Base-by-base conservation (phyloP, 1,140 invertebrate species). In the Procambarus virginalis region DNA sequence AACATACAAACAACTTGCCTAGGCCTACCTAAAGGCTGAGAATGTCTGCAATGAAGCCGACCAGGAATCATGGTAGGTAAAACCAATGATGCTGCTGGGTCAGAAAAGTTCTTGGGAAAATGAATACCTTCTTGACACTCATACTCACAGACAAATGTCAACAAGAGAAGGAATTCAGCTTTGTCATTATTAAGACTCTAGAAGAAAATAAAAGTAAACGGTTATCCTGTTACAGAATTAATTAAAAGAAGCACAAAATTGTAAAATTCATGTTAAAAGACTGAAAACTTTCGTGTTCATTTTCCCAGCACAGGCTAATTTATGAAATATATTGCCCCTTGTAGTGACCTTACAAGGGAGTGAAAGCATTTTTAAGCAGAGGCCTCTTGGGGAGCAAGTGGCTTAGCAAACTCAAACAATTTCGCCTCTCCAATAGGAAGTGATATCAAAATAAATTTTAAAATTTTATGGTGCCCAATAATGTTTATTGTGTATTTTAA, bases 1-100 rank as follows among this genome's bases (percentile, higher is more conserved):
- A 88, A 82, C 78, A 88, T 80, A 87, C 85, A 88, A 88, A 88
- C 86, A 88, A 88, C 79, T 75, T 64, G 86, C 78, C 78, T 79
- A 81, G 86, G 86, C 78, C 86, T 82, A 79, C 48, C 79, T 88
- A 51, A 80, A 75, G 86, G 86, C 86, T 88, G 86, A 88, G 78
- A 88, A 82, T 82, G 86, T 88, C 70, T 70, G 51, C 51, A 68
- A 86, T 68, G 60, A 85, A 85, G 84, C 84, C 84, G 48, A 85
- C 84, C 73, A 85, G 70, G 84, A 85, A 64, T 77, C 73, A 85
- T 60, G 84, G 55, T 46, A 22, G 73, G 64, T 85, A n/a, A 68
- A 85, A 85, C 73, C 84, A 85, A 85, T 85, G 84, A 75, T 85
- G 84, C 84, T 85, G 75, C 84, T 85, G 84, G 84, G 84, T 85